Evolutionary conservation across 2,888 invertebrate genomes (phyloP).

Genomic region (Stegana nigrithorax): DNA sequence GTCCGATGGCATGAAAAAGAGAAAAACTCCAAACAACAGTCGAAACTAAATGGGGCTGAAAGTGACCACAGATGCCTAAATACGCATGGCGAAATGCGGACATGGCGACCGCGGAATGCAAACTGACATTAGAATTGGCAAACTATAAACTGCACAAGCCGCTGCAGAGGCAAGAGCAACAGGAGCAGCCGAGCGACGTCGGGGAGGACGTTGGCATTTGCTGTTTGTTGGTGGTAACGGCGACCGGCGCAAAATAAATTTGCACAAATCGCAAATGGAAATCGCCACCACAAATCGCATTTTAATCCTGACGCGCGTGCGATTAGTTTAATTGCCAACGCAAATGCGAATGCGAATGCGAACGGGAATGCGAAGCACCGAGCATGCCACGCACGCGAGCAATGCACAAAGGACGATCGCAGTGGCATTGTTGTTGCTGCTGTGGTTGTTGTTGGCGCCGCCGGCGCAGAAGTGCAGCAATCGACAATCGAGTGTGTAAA

Average conservation of each 20-base stretch:
- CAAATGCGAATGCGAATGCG: not conserved
- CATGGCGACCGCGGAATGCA: constrained; percentile 38
- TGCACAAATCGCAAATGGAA: constrained; percentile 41
- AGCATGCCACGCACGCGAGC: not conserved
- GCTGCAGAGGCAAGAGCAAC: no score
- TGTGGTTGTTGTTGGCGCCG: not conserved
- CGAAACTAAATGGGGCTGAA: constrained; percentile 37
- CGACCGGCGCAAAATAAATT: constrained; percentile 36
- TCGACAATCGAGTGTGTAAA: no score
- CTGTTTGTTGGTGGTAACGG: not conserved
- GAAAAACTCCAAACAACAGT: not conserved
- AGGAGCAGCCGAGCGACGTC: not conserved
- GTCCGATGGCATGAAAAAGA: no score
- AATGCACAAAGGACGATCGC: constrained; percentile 7
- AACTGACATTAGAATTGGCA: constrained; percentile 40
- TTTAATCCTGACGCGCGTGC: constrained; percentile 66
- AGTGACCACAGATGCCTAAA: constrained; percentile 15
- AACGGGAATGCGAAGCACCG: not conserved
- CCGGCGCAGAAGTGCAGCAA: no score
- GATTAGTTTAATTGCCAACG: constrained; percentile 69
- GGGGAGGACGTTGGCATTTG: constrained; percentile 31
- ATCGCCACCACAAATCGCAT: constrained; percentile 59
- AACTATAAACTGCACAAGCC: no score
- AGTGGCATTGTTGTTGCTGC: not conserved
- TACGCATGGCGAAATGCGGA: no score